These are phyloP conservation scores for Ectemnius lituratus DNA, from an alignment of 2,888 invertebrate genomes.

Conservation along the genomic window DNA sequence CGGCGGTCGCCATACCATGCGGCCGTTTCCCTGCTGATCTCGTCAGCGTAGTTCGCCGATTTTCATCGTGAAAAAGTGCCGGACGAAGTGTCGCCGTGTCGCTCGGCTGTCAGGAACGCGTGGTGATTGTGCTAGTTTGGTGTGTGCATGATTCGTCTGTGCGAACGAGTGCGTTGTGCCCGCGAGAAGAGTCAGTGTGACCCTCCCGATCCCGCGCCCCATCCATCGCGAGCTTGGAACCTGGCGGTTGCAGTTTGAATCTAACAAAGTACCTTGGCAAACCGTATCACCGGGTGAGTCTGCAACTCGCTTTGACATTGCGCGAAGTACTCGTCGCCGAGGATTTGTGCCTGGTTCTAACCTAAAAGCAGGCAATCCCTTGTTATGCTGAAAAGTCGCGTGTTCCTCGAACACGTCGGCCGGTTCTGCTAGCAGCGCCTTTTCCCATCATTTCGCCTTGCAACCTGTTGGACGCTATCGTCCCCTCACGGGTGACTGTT, in stretches of 20 bases:
- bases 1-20: conserved; percentile 62
- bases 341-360: not conserved
- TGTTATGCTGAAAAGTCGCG: conserved; percentile 43
- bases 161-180: not conserved
- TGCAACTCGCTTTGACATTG: not conserved
- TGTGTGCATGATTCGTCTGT: conserved; percentile 21
- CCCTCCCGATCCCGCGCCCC: conserved; percentile 31
- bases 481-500: conserved; percentile 9
- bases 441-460: conserved; percentile 28
- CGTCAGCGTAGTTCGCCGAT: conserved; percentile 33
- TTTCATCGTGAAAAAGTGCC: conserved; percentile 25
- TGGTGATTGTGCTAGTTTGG: conserved; percentile 27
- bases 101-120: not conserved
- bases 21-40: conserved; percentile 28
- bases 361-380: conserved; percentile 9
- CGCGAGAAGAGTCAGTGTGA: conserved; percentile 32
- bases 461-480: conserved; percentile 22
- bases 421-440: conserved; percentile 58
- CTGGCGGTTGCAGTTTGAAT: conserved; percentile 48
- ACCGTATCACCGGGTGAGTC: conserved; percentile 26
- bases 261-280: conserved; percentile 16
- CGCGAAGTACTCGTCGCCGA: not conserved
- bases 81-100: conserved; percentile 3
- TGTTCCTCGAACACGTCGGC: conserved; percentile 58
- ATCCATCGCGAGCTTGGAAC: conserved; percentile 48